Percentiles rank a stretch among this genome's conserved stretches.
Conservation (phyloP, 2,797 vertebrate genomes). For the Eulemur coronatus region DNA sequence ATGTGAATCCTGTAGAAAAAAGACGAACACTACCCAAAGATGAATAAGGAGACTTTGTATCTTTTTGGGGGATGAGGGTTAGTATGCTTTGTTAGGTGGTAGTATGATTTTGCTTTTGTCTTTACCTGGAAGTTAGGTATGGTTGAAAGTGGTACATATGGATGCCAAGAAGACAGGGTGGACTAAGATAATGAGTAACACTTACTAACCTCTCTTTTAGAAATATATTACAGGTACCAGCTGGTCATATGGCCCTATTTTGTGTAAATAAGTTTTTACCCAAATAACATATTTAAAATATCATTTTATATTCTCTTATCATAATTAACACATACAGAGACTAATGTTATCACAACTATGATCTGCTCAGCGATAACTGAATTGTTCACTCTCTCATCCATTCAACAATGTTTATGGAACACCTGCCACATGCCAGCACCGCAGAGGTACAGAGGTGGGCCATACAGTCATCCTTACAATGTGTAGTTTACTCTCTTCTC, state of each 20-base stretch:
- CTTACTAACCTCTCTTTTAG: not conserved
- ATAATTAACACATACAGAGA: not conserved
- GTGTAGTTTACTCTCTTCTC: not conserved
- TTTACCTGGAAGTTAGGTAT: not conserved
- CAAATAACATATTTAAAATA: not conserved
- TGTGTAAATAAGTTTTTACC: not conserved
- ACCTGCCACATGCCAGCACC: not conserved
- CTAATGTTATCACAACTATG: not conserved
- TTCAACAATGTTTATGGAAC: not conserved
- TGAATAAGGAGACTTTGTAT: not conserved
- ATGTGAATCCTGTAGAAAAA: not conserved
- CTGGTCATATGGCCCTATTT: not conserved
- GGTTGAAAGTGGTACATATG: not conserved
- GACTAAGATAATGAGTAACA: not conserved
- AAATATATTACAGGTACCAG: not conserved
- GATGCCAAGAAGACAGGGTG: not conserved
- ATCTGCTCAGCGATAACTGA: not conserved
- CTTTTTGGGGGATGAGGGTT: not conserved
- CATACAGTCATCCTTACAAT: not conserved
- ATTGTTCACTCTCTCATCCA: not conserved
- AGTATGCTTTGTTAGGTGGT: not conserved
- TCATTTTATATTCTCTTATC: not conserved
- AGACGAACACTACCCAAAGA: not conserved
- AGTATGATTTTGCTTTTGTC: not conserved
- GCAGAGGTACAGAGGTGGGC: not conserved